Evolutionary conservation across 2,797 vertebrate genomes (phyloP), one percentile per base, ranked within the genome.

Genomic region (Pipistrellus pipistrellus): DNA sequence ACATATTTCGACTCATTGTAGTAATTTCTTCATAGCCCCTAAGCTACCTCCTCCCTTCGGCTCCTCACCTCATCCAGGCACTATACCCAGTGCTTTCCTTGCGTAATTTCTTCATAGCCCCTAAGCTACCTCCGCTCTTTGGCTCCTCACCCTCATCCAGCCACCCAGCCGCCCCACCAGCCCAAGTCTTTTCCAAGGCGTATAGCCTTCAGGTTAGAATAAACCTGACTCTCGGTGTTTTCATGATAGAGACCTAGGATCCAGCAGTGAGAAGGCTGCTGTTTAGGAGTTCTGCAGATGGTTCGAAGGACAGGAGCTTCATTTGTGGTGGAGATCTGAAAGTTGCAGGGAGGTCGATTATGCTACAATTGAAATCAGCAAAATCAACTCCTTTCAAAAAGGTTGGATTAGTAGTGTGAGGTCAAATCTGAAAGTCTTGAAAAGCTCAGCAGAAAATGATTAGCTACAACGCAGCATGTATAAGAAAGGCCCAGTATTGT

Each of bases 341-440:
- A 68, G 87, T 81, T 71, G 2, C 82, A 11, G 68, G 17, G 72
- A 59, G 8, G 12, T 41, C 86, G 57, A 83, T 44, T 89, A 48
- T 86, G 32, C 76, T 85, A 1, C 41, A n/a, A 57, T 64, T 71
- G 18, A 93, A 88, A 82, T 89, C 85, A 82, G 17, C 41, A 57
- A 83, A 77, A 68, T 71, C n/a, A 73, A 1, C 62, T 57, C 20
- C 72, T 68, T 91, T 94, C 41, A 21, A 11, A 85, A 83, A 76
- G 41, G 38, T 85, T 73, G 15, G 10, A 57, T 89, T 86, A 77
- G 53, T 15, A 73, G 10, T 46, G 46, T 69, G 51, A 38, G 23
- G 20, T 35, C 51, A 87, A 93, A 84, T 69, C 53, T 46, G 55
- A 55, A 68, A 41, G 8, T 75, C 81, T 72, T 53, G 12, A 69